Evolutionary conservation across 1,140 invertebrate genomes (phyloP).

Genomic region (Paralvinella palmiformis): DNA sequence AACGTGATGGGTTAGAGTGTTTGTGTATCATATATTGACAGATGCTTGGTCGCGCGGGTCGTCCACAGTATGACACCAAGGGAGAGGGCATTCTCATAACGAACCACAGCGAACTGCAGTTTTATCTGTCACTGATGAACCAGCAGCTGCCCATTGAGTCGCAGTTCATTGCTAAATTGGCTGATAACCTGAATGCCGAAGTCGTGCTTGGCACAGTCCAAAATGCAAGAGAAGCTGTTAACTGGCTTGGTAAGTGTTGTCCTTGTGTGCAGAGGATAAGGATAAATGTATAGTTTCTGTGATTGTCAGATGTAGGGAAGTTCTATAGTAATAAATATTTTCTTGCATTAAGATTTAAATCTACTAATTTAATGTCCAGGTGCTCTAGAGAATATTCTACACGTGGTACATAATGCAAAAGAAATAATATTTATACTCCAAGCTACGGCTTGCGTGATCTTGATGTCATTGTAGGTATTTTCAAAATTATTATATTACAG

Average conservation of each 20-base stretch:
- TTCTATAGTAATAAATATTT: too few relatives aligned
- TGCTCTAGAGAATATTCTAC: too few relatives aligned
- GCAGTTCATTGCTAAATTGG: slow-evolving; percentile 63
- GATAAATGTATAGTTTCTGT: too few relatives aligned
- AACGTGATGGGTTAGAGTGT: too few relatives aligned
- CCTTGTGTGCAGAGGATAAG: too few relatives aligned
- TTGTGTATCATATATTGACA: too few relatives aligned
- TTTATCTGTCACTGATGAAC: slow-evolving; percentile 95
- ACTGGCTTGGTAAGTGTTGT: slow-evolving; percentile 68
- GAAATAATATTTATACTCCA: too few relatives aligned
- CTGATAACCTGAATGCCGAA: slow-evolving; percentile 97
- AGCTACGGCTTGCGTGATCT: too few relatives aligned
- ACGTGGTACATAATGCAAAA: too few relatives aligned
- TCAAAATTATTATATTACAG: slow-evolving; percentile 62
- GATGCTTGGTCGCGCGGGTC: slow-evolving; percentile 90
- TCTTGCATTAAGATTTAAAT: too few relatives aligned
- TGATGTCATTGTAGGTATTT: background rate
- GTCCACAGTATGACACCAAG: slow-evolving; percentile 91
- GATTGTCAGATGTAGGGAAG: too few relatives aligned
- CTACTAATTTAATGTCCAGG: too few relatives aligned
- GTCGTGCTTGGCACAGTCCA: slow-evolving; percentile 94
- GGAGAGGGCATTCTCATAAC: slow-evolving; percentile 99
- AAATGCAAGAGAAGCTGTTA: slow-evolving; percentile 88
- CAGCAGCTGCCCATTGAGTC: slow-evolving; percentile 73
- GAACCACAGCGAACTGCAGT: slow-evolving; percentile 97